A percentile compares a stretch with the other conserved stretches of the same genome.
phyloP scores from a whole-genome alignment of 2,113 vertebrate genomes.

The Corythornis cristatus region DNA sequence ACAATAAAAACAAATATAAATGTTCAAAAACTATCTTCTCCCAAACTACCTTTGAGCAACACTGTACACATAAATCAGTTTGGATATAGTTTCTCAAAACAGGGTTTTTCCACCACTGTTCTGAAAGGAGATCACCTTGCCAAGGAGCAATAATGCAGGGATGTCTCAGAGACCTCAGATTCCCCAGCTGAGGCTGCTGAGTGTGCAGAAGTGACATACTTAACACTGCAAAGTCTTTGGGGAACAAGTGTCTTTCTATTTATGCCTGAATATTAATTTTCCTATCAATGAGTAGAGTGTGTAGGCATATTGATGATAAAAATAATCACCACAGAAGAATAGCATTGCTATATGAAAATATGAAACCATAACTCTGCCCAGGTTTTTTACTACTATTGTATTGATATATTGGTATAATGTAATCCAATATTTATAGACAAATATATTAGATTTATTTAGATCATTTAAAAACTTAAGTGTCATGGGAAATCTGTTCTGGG shows the following conservation, averaged over 20 bases:
- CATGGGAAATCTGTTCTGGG: conserved; percentile 25
- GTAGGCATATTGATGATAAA: neutral
- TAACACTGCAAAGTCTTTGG: neutral
- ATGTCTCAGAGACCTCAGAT: neutral
- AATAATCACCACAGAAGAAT: neutral
- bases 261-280: neutral
- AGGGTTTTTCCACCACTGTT: neutral
- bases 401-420: neutral
- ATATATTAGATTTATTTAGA: neutral
- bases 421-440: neutral
- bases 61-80: neutral
- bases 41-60: neutral
- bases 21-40: neutral
- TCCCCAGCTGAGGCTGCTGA: neutral
- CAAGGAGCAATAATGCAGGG: neutral
- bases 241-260: neutral
- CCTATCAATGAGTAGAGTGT: neutral
- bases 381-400: neutral
- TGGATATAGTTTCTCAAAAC: neutral
- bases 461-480: neutral
- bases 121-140: neutral
- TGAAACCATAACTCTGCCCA: neutral
- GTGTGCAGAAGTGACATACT: neutral
- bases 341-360: neutral
- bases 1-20: neutral